Conservation (phyloP, 1,140 invertebrate species). For the Atopsyche davidsoni region DNA sequence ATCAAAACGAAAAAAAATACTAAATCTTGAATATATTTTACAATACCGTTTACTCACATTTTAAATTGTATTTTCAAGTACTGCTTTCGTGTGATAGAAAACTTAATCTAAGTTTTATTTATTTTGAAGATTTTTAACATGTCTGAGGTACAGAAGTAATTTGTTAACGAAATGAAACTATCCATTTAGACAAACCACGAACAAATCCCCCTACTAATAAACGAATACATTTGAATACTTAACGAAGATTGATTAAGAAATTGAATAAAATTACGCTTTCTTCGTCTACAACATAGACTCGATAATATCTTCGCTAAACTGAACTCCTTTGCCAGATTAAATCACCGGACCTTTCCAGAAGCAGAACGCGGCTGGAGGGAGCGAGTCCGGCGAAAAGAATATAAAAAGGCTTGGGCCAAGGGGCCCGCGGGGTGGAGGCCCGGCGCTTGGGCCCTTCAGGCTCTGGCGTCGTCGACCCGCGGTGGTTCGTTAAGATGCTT, state of each 20-base stretch:
- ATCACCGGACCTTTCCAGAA: constrained; percentile 5
- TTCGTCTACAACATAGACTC: constrained; percentile 9
- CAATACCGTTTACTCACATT: too few species aligned
- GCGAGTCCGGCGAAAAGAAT: background rate
- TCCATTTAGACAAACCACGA: constrained; percentile 2
- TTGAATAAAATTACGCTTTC: constrained; percentile 29
- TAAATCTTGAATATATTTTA: too few species aligned
- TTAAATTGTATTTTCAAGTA: too few species aligned
- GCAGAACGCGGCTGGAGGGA: constrained; percentile 3
- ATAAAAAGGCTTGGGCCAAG: too few species aligned
- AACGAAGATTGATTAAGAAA: constrained; percentile 30
- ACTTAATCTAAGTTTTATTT: too few species aligned
- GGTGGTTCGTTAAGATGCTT: constrained; percentile 12
- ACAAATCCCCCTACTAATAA: constrained; percentile 19
- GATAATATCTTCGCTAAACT: constrained; percentile 17
- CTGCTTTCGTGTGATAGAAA: too few species aligned
- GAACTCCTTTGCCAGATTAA: constrained; percentile 10
- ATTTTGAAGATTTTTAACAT: too few species aligned
- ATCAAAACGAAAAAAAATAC: too few species aligned
- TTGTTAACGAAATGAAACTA: too few species aligned
- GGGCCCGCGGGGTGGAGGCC: too few species aligned
- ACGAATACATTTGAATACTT: constrained; percentile 31
- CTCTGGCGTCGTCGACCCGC: background rate
- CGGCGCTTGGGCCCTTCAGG: background rate
- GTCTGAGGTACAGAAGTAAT: too few species aligned